Percentiles rank a stretch among this genome's conserved stretches.
Conservation (phyloP, 2,888 invertebrate genomes). For the Epirrhoe alternata region DNA sequence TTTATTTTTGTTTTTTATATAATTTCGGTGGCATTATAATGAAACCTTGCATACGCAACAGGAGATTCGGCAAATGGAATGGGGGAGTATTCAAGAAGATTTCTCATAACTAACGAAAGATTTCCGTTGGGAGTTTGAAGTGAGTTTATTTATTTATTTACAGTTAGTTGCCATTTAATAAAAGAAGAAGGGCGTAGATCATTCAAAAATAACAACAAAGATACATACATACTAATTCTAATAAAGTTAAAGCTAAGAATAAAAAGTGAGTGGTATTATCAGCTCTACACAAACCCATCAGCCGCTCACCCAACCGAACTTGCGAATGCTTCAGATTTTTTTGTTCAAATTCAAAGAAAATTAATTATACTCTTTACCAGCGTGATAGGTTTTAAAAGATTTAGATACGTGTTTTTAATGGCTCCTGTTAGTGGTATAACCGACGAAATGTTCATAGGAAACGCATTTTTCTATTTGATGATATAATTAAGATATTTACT, state of each 20-base stretch:
- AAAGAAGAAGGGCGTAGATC: no score
- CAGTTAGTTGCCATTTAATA: no score
- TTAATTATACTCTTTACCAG: slow-evolving; percentile 69
- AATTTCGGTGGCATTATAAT: no score
- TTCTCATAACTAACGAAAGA: no score
- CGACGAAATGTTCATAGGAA: slow-evolving; percentile 67
- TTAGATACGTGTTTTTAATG: slow-evolving; percentile 73
- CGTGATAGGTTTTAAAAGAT: slow-evolving; percentile 72
- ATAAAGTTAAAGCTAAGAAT: neutral
- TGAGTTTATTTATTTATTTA: no score
- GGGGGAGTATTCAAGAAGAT: no score
- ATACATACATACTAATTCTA: no score
- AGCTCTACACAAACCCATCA: slow-evolving; percentile 12
- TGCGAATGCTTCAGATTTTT: slow-evolving; percentile 68
- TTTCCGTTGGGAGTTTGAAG: no score
- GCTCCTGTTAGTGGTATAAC: slow-evolving; percentile 52
- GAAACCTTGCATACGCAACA: no score
- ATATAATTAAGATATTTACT: slow-evolving; percentile 65
- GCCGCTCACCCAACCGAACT: slow-evolving; percentile 37
- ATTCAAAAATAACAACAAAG: no score
- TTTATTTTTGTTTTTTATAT: no score
- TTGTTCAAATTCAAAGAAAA: slow-evolving; percentile 67
- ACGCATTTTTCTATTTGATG: slow-evolving; percentile 72
- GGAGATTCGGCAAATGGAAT: no score
- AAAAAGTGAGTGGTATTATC: slow-evolving; percentile 17